Evolutionary conservation across 2,797 vertebrate species (phyloP).

Genomic region (Mormyrops attenuatus): DNA sequence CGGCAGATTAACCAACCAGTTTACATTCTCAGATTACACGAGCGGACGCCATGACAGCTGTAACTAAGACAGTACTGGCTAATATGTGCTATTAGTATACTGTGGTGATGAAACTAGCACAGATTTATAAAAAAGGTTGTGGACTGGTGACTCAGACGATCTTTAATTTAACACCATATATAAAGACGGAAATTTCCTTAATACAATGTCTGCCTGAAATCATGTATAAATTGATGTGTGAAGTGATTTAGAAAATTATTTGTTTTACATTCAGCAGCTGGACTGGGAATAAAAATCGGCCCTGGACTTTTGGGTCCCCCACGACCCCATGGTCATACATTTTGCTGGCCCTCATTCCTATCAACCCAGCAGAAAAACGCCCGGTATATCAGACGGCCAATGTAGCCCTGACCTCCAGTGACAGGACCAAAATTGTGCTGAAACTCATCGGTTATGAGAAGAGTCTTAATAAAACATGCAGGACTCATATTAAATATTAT

Average conservation of each 20-base stretch:
- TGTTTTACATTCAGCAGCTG: not conserved
- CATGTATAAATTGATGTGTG: not conserved
- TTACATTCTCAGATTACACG: not conserved
- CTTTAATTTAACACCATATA: not conserved
- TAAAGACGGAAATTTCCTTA: not conserved
- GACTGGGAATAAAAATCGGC: not conserved
- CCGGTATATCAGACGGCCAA: not conserved
- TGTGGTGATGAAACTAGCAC: not conserved
- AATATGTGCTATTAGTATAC: not conserved
- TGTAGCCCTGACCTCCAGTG: not conserved
- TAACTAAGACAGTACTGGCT: not conserved
- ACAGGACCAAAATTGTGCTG: not conserved
- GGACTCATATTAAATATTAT: not conserved
- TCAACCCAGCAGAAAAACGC: not conserved
- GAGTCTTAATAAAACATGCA: not conserved
- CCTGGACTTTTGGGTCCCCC: not conserved
- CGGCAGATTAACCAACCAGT: not conserved
- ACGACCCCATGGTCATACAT: not conserved
- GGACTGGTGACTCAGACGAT: not conserved
- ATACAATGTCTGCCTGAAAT: not conserved
- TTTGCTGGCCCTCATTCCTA: not conserved
- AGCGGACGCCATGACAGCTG: not conserved
- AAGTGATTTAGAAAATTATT: not conserved
- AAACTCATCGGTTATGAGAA: not conserved
- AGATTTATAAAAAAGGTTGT: not conserved